Conservation (phyloP, 2,113 vertebrate species). For the Coturnix japonica region DNA sequence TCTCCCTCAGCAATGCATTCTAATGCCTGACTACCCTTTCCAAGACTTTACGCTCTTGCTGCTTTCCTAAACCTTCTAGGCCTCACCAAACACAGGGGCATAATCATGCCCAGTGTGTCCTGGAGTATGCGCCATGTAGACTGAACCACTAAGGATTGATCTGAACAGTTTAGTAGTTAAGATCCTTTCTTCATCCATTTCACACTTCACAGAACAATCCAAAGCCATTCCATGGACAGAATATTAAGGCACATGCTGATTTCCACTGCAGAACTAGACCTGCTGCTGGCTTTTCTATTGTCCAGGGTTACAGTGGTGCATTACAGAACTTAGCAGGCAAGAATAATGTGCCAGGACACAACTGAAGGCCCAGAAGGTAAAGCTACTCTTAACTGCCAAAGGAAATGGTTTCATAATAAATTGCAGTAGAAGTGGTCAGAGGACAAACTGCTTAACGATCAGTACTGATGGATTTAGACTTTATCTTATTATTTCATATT, state of each 20-base stretch:
- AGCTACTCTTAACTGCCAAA: neutral
- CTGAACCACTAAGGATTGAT: neutral
- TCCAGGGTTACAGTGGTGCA: neutral
- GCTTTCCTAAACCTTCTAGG: neutral
- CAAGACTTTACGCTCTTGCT: neutral
- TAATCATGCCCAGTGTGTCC: neutral
- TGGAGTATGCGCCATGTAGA: neutral
- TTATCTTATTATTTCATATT: neutral
- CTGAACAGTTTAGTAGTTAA: neutral
- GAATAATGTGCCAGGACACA: neutral
- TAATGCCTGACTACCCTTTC: too few species aligned
- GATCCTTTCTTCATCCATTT: neutral
- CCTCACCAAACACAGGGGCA: neutral
- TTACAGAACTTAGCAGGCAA: neutral
- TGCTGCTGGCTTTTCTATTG: neutral
- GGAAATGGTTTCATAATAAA: neutral
- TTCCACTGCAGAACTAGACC: neutral
- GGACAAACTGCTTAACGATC: neutral
- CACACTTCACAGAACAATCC: neutral
- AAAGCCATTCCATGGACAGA: neutral
- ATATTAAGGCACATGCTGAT: neutral
- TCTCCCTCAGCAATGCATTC: too few species aligned
- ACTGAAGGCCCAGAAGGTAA: neutral
- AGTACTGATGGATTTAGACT: fast-evolving
- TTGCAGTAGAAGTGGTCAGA: neutral